Percentiles rank a stretch among this genome's conserved stretches.
Conservation (phyloP, 2,113 vertebrate genomes). For the Eira barbara region DNA sequence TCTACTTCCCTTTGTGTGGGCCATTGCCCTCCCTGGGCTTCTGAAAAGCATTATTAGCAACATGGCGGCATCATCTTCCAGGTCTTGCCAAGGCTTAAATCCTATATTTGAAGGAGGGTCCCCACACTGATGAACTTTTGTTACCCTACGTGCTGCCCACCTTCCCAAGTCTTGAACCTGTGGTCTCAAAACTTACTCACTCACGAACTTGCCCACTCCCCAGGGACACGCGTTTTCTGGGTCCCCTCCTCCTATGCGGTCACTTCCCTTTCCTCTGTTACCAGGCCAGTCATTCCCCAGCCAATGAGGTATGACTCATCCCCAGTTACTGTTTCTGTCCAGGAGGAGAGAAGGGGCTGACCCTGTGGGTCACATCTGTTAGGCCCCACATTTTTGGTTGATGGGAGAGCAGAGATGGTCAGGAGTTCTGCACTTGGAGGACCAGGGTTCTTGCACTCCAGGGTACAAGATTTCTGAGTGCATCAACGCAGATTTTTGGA, state of each 20-base stretch:
- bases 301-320: neutral
- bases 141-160: neutral
- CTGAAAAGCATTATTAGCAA: neutral
- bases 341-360: neutral
- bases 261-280: no score
- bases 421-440: neutral
- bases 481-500: neutral
- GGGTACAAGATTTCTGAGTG: no score
- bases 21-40: neutral
- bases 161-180: neutral
- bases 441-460: no score
- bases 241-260: neutral
- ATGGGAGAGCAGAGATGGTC: rapidly evolving
- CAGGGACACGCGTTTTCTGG: neutral
- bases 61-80: neutral
- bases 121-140: rapidly evolving
- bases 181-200: neutral
- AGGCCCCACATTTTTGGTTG: neutral
- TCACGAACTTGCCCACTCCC: neutral
- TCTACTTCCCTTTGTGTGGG: neutral
- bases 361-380: no score
- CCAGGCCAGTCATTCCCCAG: neutral
- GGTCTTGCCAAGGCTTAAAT: neutral
- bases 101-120: neutral
- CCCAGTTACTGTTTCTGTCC: no score